phyloP scores from a whole-genome alignment of 2,888 invertebrate genomes.

The Drosophila mimica region DNA sequence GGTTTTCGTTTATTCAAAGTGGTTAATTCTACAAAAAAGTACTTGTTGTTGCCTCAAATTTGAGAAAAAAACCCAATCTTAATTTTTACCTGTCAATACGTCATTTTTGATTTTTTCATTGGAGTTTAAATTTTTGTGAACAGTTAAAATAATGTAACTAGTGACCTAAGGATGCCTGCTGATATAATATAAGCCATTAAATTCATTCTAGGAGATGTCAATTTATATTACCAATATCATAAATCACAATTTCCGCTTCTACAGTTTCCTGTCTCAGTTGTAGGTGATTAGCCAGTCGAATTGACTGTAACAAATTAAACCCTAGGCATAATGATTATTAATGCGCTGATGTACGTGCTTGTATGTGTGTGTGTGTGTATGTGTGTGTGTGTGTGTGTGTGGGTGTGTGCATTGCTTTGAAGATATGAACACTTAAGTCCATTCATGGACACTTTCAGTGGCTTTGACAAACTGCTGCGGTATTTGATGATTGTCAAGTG shows the following conservation, averaged over 20 bases:
- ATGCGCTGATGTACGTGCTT: conserved; percentile 30
- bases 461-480: conserved; percentile 62
- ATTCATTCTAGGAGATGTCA: background rate
- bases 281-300: conserved; percentile 48
- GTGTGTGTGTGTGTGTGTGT: conserved; percentile 35
- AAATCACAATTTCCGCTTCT: conserved; percentile 10
- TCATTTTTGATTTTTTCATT: background rate
- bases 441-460: conserved; percentile 67
- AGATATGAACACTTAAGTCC: conserved; percentile 74
- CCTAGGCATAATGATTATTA: conserved; percentile 51
- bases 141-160: background rate
- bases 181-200: background rate
- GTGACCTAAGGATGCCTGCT: background rate
- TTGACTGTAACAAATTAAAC: conserved; percentile 21
- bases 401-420: conserved; percentile 15
- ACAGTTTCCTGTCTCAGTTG: conserved; percentile 7
- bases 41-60: background rate
- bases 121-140: background rate
- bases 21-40: background rate
- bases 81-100: background rate
- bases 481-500: conserved; percentile 59
- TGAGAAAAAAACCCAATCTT: background rate
- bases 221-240: background rate
- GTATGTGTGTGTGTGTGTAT: conserved; percentile 14
- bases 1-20: background rate